phyloP scores from a whole-genome alignment of 2,888 invertebrate genomes.

The Mythimna impura region DNA sequence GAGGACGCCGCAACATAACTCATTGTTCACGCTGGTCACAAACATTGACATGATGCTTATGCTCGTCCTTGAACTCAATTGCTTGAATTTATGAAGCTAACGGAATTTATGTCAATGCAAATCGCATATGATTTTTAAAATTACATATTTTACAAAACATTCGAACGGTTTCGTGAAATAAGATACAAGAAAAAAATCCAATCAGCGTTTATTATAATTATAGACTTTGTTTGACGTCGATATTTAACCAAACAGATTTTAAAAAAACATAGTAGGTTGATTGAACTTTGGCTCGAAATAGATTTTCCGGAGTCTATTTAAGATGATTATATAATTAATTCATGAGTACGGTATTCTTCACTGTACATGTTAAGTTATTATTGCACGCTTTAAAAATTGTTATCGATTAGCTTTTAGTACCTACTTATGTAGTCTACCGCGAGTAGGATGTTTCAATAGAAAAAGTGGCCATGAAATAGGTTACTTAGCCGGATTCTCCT shows the following conservation, averaged over 20 bases:
- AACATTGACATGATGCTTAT: constrained; percentile 84
- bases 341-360: constrained; percentile 71
- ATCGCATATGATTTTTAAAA: constrained; percentile 65
- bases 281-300: constrained; percentile 67
- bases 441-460: constrained; percentile 80
- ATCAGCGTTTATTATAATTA: constrained; percentile 37
- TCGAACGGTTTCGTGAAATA: constrained; percentile 13
- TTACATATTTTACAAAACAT: constrained; percentile 21
- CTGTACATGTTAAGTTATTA: constrained; percentile 73
- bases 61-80: constrained; percentile 89
- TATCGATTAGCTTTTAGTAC: constrained; percentile 16
- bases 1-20: constrained; percentile 86
- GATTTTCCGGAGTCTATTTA: constrained; percentile 74
- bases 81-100: constrained; percentile 87
- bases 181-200: constrained; percentile 25
- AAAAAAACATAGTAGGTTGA: constrained; percentile 51
- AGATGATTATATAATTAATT: constrained; percentile 70
- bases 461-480: constrained; percentile 86
- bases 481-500: constrained; percentile 87
- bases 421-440: constrained; percentile 28
- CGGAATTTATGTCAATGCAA: constrained; percentile 89
- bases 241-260: not conserved
- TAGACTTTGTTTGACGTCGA: constrained; percentile 19
- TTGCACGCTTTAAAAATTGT: constrained; percentile 66
- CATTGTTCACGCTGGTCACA: constrained; percentile 90